These are phyloP conservation scores for Drosophila ficusphila DNA, from an alignment of 1,140 invertebrate species.

Conservation along the genomic window DNA sequence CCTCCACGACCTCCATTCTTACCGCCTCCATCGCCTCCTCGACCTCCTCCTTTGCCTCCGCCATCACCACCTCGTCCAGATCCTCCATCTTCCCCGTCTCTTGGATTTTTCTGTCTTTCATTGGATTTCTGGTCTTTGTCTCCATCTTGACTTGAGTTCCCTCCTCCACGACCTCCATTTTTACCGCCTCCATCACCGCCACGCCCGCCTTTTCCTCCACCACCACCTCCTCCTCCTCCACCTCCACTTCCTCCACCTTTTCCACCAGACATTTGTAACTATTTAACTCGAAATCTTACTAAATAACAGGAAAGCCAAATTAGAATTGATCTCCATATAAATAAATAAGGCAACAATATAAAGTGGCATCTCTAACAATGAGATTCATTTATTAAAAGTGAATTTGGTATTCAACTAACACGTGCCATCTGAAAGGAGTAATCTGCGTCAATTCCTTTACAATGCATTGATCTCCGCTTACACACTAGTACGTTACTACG, in stretches of 20 bases:
- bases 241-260: neutral
- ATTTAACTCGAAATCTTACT: neutral
- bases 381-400: slow-evolving; percentile 49
- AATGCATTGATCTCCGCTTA: slow-evolving; percentile 39
- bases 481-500: slow-evolving; percentile 26
- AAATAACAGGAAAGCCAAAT: too few relatives aligned
- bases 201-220: neutral
- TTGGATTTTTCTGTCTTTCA: neutral
- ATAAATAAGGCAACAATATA: neutral
- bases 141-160: neutral
- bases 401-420: slow-evolving; percentile 37
- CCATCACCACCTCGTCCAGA: slow-evolving; percentile 2
- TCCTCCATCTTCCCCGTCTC: slow-evolving; percentile 8
- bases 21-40: neutral
- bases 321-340: too few relatives aligned
- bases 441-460: slow-evolving; percentile 33
- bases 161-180: neutral
- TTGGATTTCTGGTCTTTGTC: neutral
- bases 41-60: neutral
- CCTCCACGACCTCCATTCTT: too few relatives aligned
- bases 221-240: neutral
- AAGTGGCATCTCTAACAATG: slow-evolving; percentile 31
- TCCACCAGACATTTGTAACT: neutral
- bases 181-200: neutral
- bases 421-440: slow-evolving; percentile 23